Percentiles rank a stretch among this genome's conserved stretches.
phyloP scores from a whole-genome alignment of 2,888 invertebrate genomes.

The Cataglyphis altisquamis region DNA sequence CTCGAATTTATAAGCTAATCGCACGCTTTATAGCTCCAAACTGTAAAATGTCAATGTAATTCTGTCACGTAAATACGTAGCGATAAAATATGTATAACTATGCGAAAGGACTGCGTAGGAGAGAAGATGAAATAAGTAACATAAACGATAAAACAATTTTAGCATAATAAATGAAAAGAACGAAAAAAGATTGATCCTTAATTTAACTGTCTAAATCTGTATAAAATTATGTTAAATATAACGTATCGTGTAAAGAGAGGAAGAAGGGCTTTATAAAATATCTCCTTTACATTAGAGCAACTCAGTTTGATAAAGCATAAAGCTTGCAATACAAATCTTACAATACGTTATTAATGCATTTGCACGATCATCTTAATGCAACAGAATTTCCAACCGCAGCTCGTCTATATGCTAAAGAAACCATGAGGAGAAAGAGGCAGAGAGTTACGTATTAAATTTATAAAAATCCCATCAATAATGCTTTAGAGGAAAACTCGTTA shows the following conservation, averaged over 20 bases:
- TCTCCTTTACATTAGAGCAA: background rate
- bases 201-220: background rate
- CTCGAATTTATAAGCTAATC: slow-evolving; percentile 25
- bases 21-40: background rate
- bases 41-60: slow-evolving; percentile 29
- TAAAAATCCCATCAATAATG: slow-evolving; percentile 41
- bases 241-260: background rate
- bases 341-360: slow-evolving; percentile 1
- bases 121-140: background rate
- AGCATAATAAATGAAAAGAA: slow-evolving; percentile 5
- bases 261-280: background rate
- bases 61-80: slow-evolving; percentile 35
- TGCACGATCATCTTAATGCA: background rate
- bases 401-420: slow-evolving; percentile 9
- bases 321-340: slow-evolving; percentile 9
- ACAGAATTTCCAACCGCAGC: background rate
- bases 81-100: slow-evolving; percentile 6
- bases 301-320: background rate
- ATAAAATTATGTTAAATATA: background rate
- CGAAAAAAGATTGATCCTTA: background rate
- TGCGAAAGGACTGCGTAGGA: background rate
- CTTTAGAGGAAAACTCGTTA: slow-evolving; percentile 26
- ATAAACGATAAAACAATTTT: background rate
- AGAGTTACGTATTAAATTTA: slow-evolving; percentile 24
- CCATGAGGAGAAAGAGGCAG: background rate